phyloP scores from a whole-genome alignment of 92 coral and sea anemone genomes.

The Zoanthus gigantus region DNA sequence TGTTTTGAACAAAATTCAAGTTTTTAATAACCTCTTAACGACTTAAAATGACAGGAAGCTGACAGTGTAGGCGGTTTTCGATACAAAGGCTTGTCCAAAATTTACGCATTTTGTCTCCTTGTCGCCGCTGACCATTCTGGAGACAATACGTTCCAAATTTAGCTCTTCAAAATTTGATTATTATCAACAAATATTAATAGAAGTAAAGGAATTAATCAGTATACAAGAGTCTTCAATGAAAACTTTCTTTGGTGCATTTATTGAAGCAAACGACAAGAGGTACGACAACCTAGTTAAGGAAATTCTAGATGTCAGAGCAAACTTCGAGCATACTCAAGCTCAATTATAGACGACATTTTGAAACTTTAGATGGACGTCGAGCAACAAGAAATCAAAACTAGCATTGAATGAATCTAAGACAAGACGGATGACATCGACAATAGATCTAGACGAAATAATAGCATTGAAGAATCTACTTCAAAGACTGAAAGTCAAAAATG shows the following conservation, averaged over 20 bases:
- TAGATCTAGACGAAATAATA: slow-evolving; percentile 62
- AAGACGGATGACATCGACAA: slow-evolving; percentile 60
- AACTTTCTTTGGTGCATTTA: neutral
- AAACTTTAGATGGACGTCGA: neutral
- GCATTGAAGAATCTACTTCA: slow-evolving; percentile 31
- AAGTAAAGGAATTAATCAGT: neutral
- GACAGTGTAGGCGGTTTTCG: no score
- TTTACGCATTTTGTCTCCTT: no score
- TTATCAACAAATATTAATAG: neutral
- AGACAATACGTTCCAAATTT: neutral
- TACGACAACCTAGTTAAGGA: neutral
- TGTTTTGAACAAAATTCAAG: no score
- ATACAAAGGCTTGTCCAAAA: no score
- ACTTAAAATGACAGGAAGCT: no score
- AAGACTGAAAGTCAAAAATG: slow-evolving; percentile 50
- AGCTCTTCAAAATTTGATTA: neutral
- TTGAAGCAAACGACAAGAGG: neutral
- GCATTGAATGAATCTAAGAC: slow-evolving; percentile 20
- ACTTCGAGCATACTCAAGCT: neutral
- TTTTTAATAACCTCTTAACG: no score
- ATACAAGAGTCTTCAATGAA: slow-evolving; percentile 9
- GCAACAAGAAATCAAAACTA: neutral
- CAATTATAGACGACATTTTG: neutral
- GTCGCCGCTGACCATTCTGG: neutral
- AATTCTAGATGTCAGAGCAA: neutral